Percentiles rank a stretch among this genome's conserved stretches.
Evolutionary conservation across 1,140 invertebrate species (phyloP).

Genomic region (Leucophenga varia): DNA sequence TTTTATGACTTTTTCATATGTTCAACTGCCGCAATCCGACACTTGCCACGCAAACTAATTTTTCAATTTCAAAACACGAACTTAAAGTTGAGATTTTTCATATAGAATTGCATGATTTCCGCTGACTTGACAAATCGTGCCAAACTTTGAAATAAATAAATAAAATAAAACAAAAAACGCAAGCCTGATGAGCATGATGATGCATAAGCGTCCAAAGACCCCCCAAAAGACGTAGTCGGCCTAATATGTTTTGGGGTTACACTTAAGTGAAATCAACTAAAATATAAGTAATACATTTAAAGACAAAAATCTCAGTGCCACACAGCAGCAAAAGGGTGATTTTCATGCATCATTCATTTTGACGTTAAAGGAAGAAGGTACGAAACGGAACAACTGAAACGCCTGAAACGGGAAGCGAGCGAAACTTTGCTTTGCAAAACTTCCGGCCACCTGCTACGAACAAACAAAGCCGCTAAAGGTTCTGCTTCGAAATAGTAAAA

Average conservation of each 20-base stretch:
- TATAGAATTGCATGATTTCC: constrained; percentile 53
- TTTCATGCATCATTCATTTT: too few relatives aligned
- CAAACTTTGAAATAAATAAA: constrained; percentile 36
- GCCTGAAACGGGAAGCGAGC: not conserved
- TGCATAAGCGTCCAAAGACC: constrained; percentile 25
- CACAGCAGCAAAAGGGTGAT: too few relatives aligned
- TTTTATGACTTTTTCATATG: constrained; percentile 46
- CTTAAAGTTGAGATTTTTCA: constrained; percentile 5
- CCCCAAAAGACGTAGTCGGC: constrained; percentile 7
- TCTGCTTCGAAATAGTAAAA: too few relatives aligned
- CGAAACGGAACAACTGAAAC: constrained; percentile 4
- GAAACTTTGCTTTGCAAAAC: not conserved
- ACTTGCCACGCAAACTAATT: constrained; percentile 45
- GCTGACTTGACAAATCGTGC: constrained; percentile 55
- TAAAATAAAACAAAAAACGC: too few relatives aligned
- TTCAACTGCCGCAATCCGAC: constrained; percentile 13
- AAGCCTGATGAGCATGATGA: constrained; percentile 31
- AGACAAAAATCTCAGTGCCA: too few relatives aligned
- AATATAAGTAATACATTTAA: constrained; percentile 21
- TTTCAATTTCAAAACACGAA: constrained; percentile 46
- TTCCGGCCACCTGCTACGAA: constrained; percentile 8
- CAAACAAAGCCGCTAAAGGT: constrained; percentile 28
- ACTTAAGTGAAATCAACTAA: constrained; percentile 47
- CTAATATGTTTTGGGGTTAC: constrained; percentile 41
- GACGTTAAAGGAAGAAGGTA: too few relatives aligned